These are phyloP conservation scores for Taeniopygia guttata DNA, from an alignment of 2,797 vertebrate genomes.

Conservation along the genomic window DNA sequence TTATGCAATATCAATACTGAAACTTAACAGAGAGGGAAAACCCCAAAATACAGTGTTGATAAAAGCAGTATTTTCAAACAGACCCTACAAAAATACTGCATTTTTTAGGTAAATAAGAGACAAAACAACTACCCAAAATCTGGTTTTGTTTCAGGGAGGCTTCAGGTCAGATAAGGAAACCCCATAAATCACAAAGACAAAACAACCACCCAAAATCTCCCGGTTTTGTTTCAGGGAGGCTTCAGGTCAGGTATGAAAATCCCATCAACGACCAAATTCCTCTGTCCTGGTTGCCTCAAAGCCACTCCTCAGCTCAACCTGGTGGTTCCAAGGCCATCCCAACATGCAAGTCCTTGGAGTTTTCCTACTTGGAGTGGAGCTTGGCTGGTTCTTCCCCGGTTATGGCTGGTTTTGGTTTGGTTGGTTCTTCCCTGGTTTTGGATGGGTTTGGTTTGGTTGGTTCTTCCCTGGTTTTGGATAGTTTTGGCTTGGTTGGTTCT, in stretches of 20 bases:
- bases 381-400: background rate
- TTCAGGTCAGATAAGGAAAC: background rate
- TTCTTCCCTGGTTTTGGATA: background rate
- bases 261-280: background rate
- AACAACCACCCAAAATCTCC: background rate
- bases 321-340: background rate
- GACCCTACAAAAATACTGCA: background rate
- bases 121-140: background rate
- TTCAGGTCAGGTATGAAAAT: background rate
- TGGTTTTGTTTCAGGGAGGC: background rate
- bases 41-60: background rate
- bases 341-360: background rate
- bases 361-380: fast-evolving
- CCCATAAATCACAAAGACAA: background rate
- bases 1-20: background rate
- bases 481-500: background rate
- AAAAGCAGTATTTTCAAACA: background rate
- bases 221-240: background rate
- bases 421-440: background rate
- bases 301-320: background rate
- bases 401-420: background rate
- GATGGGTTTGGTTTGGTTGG: too few relatives aligned
- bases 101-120: background rate
- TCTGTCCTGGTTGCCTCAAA: background rate
- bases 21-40: background rate